Evolutionary conservation across 2,797 vertebrate species (phyloP).

Genomic region (Danio jaintianensis): DNA sequence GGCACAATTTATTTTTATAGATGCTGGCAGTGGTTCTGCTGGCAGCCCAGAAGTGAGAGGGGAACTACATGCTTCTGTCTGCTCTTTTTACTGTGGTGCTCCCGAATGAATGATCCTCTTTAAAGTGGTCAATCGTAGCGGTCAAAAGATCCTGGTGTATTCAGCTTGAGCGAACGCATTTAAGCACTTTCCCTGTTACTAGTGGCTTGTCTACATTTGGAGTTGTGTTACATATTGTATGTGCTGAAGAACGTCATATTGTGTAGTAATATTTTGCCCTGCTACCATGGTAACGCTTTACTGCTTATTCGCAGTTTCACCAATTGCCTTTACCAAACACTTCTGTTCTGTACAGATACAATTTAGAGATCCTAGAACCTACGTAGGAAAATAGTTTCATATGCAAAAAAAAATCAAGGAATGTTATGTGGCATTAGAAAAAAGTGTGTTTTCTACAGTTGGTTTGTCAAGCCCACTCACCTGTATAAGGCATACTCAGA

Average conservation of each 20-base stretch:
- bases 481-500: no score
- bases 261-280: constrained; percentile 40
- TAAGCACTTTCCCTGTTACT: constrained; percentile 15
- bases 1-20: constrained; percentile 68
- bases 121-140: constrained; percentile 41
- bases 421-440: no score
- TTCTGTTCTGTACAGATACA: constrained; percentile 14
- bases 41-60: constrained; percentile 48
- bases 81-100: constrained; percentile 46
- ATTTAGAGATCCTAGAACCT: no score
- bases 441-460: no score
- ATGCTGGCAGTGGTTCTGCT: constrained; percentile 61
- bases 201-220: not conserved
- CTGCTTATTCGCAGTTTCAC: not conserved
- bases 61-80: constrained; percentile 52
- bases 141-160: constrained; percentile 33
- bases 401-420: no score
- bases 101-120: constrained; percentile 53
- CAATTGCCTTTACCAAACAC: constrained; percentile 56
- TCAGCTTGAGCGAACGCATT: not conserved
- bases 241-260: not conserved
- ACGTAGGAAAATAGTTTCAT: no score
- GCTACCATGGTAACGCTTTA: not conserved
- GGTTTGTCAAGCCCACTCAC: no score
- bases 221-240: not conserved